These are phyloP conservation scores for Ptychadena robeensis DNA, from an alignment of 2,797 vertebrate genomes.

Conservation along the genomic window DNA sequence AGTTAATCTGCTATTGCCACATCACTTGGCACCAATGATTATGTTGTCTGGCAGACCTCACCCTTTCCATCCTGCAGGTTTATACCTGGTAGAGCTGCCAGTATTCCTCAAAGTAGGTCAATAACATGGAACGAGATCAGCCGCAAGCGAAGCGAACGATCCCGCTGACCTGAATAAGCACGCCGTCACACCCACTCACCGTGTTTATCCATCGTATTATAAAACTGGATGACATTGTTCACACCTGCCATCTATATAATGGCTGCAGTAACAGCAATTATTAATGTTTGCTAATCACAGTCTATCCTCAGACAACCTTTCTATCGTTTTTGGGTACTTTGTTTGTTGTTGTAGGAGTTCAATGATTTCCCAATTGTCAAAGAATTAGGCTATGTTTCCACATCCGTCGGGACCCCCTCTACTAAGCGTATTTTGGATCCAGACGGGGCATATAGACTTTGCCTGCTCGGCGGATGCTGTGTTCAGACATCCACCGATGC, in stretches of 20 bases:
- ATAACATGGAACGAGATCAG: slow-evolving; percentile 29
- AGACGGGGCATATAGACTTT: too few species aligned
- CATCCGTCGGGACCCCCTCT: too few species aligned
- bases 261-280: neutral
- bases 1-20: neutral
- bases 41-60: neutral
- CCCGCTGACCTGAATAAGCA: slow-evolving; percentile 16
- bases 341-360: too few species aligned
- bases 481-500: too few species aligned
- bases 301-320: slow-evolving; percentile 8
- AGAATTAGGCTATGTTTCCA: too few species aligned
- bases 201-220: slow-evolving; percentile 5
- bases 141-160: slow-evolving; percentile 3
- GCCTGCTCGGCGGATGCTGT: too few species aligned
- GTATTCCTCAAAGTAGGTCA: slow-evolving; percentile 41
- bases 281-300: slow-evolving; percentile 1
- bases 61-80: slow-evolving; percentile 9
- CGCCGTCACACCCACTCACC: slow-evolving; percentile 1
- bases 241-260: neutral
- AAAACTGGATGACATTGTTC: neutral
- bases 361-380: too few species aligned
- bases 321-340: neutral
- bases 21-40: neutral
- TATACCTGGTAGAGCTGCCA: slow-evolving; percentile 7
- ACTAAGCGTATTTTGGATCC: too few species aligned